Evolutionary conservation across 2,113 vertebrate genomes (phyloP).

Genomic region (Nicator chloris): DNA sequence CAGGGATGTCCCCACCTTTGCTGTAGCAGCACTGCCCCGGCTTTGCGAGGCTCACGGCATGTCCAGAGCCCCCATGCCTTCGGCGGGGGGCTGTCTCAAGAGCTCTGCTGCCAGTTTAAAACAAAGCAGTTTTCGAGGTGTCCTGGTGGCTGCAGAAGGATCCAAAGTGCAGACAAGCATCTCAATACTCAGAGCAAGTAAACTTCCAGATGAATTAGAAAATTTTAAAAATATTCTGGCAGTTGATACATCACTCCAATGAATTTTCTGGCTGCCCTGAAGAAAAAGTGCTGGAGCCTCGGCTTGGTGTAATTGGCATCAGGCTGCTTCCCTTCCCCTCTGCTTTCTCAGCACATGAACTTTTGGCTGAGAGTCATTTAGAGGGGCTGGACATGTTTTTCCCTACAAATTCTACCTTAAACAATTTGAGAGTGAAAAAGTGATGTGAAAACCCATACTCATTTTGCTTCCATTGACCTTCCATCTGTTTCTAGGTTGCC

Average conservation of each 20-base stretch:
- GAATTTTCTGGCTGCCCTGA: not conserved
- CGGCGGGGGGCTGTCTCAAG: not conserved
- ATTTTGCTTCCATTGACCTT: not conserved
- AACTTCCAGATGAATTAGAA: not conserved
- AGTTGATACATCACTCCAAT: not conserved
- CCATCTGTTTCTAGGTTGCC: not conserved
- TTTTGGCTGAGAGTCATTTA: not conserved
- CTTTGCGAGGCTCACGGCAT: fast-evolving
- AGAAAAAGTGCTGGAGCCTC: not conserved
- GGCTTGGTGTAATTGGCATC: not conserved
- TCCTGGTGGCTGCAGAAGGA: not conserved
- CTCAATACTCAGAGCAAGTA: not conserved
- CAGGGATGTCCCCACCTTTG: not conserved
- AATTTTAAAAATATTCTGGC: not conserved
- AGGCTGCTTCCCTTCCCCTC: not conserved
- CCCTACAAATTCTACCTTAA: not conserved
- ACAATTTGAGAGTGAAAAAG: not conserved
- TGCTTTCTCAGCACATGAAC: not conserved
- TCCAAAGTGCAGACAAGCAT: fast-evolving
- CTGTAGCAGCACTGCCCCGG: not conserved
- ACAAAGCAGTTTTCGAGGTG: not conserved
- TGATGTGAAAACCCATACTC: not conserved
- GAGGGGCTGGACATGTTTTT: not conserved
- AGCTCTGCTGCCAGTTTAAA: not conserved
- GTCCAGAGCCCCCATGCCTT: not conserved